Percentiles rank a stretch among this genome's conserved stretches.
phyloP scores from a whole-genome alignment of 2,113 vertebrate species.

The Smithornis capensis region DNA sequence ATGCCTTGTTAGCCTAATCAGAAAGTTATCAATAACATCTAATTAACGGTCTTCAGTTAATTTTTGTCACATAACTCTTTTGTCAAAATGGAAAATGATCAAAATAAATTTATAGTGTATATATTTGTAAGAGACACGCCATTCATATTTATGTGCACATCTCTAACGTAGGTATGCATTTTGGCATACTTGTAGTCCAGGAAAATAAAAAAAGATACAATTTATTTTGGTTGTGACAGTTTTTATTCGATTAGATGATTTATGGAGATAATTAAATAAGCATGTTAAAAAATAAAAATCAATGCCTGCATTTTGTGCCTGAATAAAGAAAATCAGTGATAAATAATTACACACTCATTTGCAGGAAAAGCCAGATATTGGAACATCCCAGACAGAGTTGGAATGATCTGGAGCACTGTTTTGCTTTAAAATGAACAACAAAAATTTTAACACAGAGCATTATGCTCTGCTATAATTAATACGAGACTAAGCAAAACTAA shows the following conservation, averaged over 20 bases:
- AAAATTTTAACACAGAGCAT: background rate
- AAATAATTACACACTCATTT: slow-evolving; percentile 39
- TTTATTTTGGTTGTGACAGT: slow-evolving; percentile 9
- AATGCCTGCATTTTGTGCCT: slow-evolving; percentile 27
- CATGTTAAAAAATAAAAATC: slow-evolving; percentile 33
- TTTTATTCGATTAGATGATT: slow-evolving; percentile 46
- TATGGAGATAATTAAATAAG: slow-evolving; percentile 58
- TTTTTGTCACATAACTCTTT: background rate
- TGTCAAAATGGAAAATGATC: background rate
- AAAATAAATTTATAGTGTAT: background rate
- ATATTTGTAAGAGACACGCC: background rate
- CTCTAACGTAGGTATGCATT: background rate
- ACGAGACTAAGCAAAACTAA: background rate
- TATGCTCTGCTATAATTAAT: background rate
- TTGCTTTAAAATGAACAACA: background rate
- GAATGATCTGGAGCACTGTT: background rate
- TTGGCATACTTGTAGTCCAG: background rate
- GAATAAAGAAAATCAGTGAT: slow-evolving; percentile 34
- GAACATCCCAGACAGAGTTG: background rate
- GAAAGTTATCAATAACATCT: slow-evolving; percentile 4
- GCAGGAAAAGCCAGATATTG: slow-evolving; percentile 3
- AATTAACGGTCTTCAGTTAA: background rate
- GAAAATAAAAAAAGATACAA: background rate
- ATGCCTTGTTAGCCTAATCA: slow-evolving; percentile 54
- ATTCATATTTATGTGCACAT: rapidly evolving